Conservation (phyloP, 23 tunicate genomes). For the Phallusia fumigata region DNA sequence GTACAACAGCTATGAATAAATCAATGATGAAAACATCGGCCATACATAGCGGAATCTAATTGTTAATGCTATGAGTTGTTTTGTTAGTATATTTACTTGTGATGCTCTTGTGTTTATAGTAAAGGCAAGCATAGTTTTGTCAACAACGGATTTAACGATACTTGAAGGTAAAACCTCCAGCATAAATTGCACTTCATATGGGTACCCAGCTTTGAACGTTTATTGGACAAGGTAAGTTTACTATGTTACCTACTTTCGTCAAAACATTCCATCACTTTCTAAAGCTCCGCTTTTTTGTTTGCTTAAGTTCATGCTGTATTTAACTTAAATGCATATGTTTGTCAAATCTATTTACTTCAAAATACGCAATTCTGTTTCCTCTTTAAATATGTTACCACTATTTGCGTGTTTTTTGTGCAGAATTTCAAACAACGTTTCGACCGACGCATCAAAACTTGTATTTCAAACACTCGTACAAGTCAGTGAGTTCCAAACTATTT, state of each 20-base stretch:
- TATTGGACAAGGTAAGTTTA: background rate
- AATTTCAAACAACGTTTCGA: background rate
- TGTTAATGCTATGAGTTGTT: background rate
- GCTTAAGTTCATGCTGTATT: too few species aligned
- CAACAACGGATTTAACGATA: background rate
- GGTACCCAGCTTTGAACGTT: background rate
- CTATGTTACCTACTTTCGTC: background rate
- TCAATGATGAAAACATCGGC: too few species aligned
- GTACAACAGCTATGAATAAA: too few species aligned
- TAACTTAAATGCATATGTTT: too few species aligned
- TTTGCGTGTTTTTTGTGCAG: background rate
- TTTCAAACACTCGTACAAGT: background rate
- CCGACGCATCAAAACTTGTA: background rate
- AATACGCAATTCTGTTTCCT: too few species aligned
- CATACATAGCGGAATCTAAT: too few species aligned
- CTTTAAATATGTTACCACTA: background rate
- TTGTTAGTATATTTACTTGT: background rate
- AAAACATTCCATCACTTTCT: too few species aligned
- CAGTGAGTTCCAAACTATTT: background rate
- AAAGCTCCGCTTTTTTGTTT: too few species aligned
- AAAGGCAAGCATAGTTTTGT: background rate
- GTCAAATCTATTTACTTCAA: too few species aligned
- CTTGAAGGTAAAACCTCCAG: background rate
- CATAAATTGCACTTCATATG: background rate
- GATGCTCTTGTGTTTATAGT: background rate